A percentile compares a stretch with the other conserved stretches of the same genome.
Conservation (phyloP, 2,888 invertebrate species). For the Incurvaria masculella region DNA sequence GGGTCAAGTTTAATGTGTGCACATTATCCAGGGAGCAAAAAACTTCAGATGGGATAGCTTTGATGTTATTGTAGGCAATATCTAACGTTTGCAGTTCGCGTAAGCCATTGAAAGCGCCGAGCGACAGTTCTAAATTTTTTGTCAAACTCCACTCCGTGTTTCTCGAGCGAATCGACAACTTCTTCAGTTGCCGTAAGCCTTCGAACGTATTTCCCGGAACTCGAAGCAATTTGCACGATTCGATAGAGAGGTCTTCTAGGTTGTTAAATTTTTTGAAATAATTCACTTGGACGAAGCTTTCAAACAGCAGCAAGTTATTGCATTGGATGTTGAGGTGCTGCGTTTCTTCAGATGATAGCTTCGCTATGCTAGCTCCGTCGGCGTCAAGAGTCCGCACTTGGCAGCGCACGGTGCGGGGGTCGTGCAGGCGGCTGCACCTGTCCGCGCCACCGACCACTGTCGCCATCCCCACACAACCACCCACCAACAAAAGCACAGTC, state of each 20-base stretch:
- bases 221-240: slow-evolving; percentile 75
- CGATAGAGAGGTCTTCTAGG: slow-evolving; percentile 71
- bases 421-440: slow-evolving; percentile 45
- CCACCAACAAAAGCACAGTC: background rate
- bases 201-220: slow-evolving; percentile 76
- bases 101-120: slow-evolving; percentile 71
- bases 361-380: slow-evolving; percentile 62
- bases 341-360: slow-evolving; percentile 62
- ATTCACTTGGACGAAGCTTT: slow-evolving; percentile 70
- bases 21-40: slow-evolving; percentile 79
- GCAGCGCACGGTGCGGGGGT: slow-evolving; percentile 57
- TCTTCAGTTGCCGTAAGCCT: slow-evolving; percentile 74
- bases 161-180: slow-evolving; percentile 73
- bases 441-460: slow-evolving; percentile 19
- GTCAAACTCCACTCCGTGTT: slow-evolving; percentile 77
- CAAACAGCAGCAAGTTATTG: slow-evolving; percentile 72
- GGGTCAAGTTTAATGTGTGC: slow-evolving; percentile 79
- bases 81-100: slow-evolving; percentile 77
- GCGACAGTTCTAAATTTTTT: slow-evolving; percentile 70
- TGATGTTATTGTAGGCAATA: slow-evolving; percentile 80
- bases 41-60: slow-evolving; percentile 72
- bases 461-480: background rate
- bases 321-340: slow-evolving; percentile 72
- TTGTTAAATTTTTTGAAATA: slow-evolving; percentile 70
- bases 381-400: slow-evolving; percentile 68